Evolutionary conservation across 2,113 vertebrate species (phyloP).

Genomic region (Panthera leo): DNA sequence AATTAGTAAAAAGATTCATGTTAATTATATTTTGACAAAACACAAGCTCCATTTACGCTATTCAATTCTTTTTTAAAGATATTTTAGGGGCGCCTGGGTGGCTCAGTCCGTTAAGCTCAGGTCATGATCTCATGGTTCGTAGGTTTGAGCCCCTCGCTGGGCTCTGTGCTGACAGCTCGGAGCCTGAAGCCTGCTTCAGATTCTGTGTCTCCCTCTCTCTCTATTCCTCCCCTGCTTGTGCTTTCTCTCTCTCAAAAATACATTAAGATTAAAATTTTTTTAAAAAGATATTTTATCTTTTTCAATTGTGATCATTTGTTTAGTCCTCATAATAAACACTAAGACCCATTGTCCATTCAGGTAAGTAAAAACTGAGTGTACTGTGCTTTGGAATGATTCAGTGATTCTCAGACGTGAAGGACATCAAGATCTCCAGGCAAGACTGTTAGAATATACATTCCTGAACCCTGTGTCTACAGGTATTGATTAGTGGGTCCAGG

Average conservation of each 20-base stretch:
- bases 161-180: too few relatives aligned
- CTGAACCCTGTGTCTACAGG: neutral
- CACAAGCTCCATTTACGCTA: neutral
- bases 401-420: neutral
- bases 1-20: neutral
- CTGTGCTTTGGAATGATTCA: neutral
- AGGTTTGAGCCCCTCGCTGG: too few relatives aligned
- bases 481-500: neutral
- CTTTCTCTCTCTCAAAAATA: too few relatives aligned
- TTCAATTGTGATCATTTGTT: neutral
- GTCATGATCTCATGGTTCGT: too few relatives aligned
- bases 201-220: too few relatives aligned
- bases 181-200: too few relatives aligned
- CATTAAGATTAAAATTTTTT: too few relatives aligned
- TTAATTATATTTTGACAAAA: conserved; percentile 47
- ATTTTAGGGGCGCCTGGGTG: neutral
- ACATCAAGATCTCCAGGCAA: neutral
- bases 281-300: neutral
- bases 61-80: neutral
- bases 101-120: too few relatives aligned
- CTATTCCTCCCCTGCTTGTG: too few relatives aligned
- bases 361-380: neutral
- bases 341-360: neutral
- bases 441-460: neutral
- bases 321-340: neutral